Evolutionary conservation across 2,113 vertebrate species (phyloP).

Genomic region (Dolichotis patagonum): DNA sequence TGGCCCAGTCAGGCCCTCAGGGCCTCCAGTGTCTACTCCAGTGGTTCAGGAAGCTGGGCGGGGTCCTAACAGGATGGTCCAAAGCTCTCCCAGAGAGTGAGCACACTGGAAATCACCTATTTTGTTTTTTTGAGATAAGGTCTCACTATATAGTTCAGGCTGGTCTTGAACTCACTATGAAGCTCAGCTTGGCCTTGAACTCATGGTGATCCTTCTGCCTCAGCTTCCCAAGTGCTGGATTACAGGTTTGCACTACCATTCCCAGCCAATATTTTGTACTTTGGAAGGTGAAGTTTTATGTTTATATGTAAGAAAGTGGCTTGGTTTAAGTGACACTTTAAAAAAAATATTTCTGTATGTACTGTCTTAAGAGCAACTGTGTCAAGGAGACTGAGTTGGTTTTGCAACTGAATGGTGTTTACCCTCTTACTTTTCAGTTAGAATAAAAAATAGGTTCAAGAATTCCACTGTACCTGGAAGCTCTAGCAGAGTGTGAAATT

Average conservation of each 20-base stretch:
- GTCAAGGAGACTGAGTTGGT: neutral
- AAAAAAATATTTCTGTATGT: neutral
- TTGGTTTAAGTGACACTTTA: neutral
- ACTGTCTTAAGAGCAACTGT: slow-evolving; percentile 5
- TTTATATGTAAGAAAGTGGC: neutral
- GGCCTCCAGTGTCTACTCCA: no score
- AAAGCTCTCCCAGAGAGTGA: no score
- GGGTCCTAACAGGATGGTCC: no score
- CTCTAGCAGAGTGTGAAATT: slow-evolving; percentile 54
- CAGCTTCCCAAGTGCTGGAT: neutral
- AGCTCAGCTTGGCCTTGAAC: neutral
- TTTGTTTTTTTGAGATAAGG: neutral
- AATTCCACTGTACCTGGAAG: slow-evolving; percentile 21
- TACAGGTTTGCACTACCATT: neutral
- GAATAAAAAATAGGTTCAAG: slow-evolving; percentile 60
- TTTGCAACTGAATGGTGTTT: slow-evolving; percentile 42
- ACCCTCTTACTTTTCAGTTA: slow-evolving; percentile 54
- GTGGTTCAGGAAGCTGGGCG: no score
- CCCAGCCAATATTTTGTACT: neutral
- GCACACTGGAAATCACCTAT: no score
- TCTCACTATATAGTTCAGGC: neutral
- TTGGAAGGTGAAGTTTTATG: neutral
- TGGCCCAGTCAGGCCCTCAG: no score
- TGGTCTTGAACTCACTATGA: neutral
- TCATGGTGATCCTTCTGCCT: neutral